Evolutionary conservation across 2,113 vertebrate species (phyloP), one percentile per base, ranked within the genome.

Genomic region (Thamnophis sirtalis): DNA sequence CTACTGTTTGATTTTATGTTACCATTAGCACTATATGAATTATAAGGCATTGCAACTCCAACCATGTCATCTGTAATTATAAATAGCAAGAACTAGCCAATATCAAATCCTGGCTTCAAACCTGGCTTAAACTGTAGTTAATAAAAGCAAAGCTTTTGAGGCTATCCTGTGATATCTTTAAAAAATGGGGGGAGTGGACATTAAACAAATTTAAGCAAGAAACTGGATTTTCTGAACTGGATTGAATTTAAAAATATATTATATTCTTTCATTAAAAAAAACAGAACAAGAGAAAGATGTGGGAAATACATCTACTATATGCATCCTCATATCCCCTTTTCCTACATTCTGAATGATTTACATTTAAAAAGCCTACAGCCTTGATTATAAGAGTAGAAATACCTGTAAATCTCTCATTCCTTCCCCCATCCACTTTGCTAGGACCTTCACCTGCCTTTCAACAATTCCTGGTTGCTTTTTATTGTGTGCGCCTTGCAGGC

Each of bases 401-500:
- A 90, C n/a, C 56, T 89, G 49, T 89, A 38, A 21, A 55, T 54
- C 60, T 22, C 19, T 24, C 49, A 73, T 50, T 91, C 28, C 91
- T 38, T 19, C n/a, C 89, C 92, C 55, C 58, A 88, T 93, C 10
- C 8, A 13, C 26, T 49, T 89, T 92, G 24, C 3, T 38, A 1
- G 84, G 92, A 19, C 58, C n/a, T 33, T 58, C 93, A 21, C 89
- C 33, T 33, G 55, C 90, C 38, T 95, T 95, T 95, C 90, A 92
- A 88, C 38, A 89, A 33, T 84, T 48, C 15, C 60, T 91, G 92
- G 84, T 93, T 94, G 94, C 50, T 86, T 53, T 63, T 26, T 91
- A 54, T 91, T 91, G 87, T 88, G 89, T 86, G 58, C 94, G 93
- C 88, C 84, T 93, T 5, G 90, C 88, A 80, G 90, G 86, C 91